Percentiles rank a stretch among this genome's conserved stretches.
Evolutionary conservation across 2,888 invertebrate genomes (phyloP).

Genomic region (Cylindroiulus punctatus): DNA sequence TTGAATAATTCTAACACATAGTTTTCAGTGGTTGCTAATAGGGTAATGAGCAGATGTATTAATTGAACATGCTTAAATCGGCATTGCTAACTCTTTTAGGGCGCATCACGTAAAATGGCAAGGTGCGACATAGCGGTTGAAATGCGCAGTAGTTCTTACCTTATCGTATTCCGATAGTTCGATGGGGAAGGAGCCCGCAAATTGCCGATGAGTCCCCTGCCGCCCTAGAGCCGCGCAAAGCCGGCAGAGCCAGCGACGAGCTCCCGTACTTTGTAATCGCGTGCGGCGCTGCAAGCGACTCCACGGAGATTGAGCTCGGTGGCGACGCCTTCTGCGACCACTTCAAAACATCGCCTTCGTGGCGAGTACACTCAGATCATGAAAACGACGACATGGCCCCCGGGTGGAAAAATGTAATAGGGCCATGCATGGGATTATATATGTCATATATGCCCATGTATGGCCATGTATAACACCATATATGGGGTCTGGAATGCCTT

Average conservation of each 20-base stretch:
- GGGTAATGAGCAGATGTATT: too few species aligned
- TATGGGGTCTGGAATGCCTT: too few species aligned
- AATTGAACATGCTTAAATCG: too few species aligned
- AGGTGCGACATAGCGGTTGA: not conserved
- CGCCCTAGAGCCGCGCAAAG: not conserved
- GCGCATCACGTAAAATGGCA: not conserved
- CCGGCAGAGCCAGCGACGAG: not conserved
- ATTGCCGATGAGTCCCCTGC: not conserved
- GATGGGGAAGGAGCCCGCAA: not conserved
- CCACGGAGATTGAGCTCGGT: not conserved
- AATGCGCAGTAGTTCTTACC: not conserved
- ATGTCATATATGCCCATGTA: too few species aligned
- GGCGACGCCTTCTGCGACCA: not conserved
- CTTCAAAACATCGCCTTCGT: not conserved
- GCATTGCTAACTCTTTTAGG: too few species aligned
- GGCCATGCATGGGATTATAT: too few species aligned
- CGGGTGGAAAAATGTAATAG: too few species aligned
- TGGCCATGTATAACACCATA: too few species aligned
- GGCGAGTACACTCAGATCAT: not conserved
- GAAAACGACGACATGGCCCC: not conserved
- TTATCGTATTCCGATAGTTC: slow-evolving; percentile 5
- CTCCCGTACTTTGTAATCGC: not conserved
- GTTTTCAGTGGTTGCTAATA: too few species aligned
- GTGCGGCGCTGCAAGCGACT: not conserved
- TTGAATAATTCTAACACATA: too few species aligned